Conservation (phyloP, 2,113 vertebrate species). For the Laterallus jamaicensis region DNA sequence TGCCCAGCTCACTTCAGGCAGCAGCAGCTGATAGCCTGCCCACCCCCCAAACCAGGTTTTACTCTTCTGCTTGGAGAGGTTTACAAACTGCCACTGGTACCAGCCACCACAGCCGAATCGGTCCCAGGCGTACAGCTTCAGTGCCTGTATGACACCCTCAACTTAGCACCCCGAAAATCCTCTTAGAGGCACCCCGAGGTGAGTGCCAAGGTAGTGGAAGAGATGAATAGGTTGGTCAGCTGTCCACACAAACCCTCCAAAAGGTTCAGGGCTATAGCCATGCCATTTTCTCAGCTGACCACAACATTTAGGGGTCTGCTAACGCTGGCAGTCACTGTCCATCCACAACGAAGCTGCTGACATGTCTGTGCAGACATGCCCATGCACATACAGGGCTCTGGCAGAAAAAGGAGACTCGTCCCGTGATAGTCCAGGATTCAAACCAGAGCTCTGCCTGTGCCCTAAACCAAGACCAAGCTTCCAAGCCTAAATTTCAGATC, state of each 20-base stretch:
- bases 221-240: not conserved
- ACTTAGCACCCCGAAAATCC: accelerated
- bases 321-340: accelerated
- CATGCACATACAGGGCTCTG: accelerated
- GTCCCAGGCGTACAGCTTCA: not conserved
- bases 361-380: accelerated
- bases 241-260: not conserved
- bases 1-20: not conserved
- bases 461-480: not conserved
- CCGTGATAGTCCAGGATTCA: not conserved
- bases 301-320: not conserved
- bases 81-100: not conserved
- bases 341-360: not conserved
- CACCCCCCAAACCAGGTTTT: not conserved
- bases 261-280: not conserved
- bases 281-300: not conserved
- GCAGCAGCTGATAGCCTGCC: not conserved
- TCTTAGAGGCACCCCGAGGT: not conserved
- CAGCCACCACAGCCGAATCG: not conserved
- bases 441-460: not conserved
- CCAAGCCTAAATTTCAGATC: not conserved
- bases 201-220: not conserved
- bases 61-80: not conserved
- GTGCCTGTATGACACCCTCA: not conserved
- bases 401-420: not conserved